Evolutionary conservation across 92 coral and sea anemone species (phyloP), one percentile per base, ranked within the genome.

Genomic region (Epizoanthus stellaris): DNA sequence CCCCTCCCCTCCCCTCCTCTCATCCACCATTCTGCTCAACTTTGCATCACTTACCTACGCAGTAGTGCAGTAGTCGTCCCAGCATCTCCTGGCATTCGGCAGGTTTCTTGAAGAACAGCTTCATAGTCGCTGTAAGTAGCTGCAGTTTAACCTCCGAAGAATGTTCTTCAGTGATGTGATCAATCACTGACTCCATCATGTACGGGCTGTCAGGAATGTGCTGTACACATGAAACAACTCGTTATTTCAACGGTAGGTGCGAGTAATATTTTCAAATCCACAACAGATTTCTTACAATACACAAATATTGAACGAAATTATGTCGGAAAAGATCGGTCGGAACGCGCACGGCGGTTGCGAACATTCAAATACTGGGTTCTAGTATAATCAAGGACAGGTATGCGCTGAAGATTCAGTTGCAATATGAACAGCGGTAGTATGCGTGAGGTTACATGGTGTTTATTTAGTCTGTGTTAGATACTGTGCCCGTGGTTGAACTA

Each of bases 101-200:
- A n/a, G 99, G 99, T 68, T 88, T 95, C 87, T 95, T 96, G 68
- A 96, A 96, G 80, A 96, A 94, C 86, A 96, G 86, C 74, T 96
- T 96, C 97, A 91, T 91, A 30, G 91, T 85, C 6, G 98, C 99
- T 25, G 95, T 93, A 34, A 96, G 87, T 10, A 96, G 92, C 57
- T 96, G 97, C 34, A 96, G 87, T 79, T 96, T 96, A 1, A 96
- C 93, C 17, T 88, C 94, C 4, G 99, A 75, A 20, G 99, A 91
- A 42, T 89, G 89, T 84, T 96, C 99, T 67, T 92, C 93, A 6
- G 82, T 91, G 54, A 96, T 76, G n/a, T 77, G 77, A 71, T 96
- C 93, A 63, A 96, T 92, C 23, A 92, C 82, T 5, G 95, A 57
- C 88, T 96, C 99, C 67, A 96, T n/a, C 64, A 96, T 89, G 67